Evolutionary conservation across 2,888 invertebrate genomes (phyloP).

Genomic region (Candidula unifasciata): DNA sequence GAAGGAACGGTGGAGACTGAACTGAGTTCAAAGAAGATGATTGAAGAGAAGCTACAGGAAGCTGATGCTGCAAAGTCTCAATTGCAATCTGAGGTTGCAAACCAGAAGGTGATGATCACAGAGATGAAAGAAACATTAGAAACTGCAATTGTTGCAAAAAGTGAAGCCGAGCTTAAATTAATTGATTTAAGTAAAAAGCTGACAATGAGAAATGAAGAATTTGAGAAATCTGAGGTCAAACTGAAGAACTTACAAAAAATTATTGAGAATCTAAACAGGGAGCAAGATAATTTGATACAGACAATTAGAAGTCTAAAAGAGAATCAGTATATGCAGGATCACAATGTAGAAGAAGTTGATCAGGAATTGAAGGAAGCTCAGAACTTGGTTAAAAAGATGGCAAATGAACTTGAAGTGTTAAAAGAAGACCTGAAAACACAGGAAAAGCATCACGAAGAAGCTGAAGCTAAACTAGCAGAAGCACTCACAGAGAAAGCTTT

Average conservation of each 20-base stretch:
- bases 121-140: slow-evolving; percentile 42
- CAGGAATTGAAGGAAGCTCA: neutral
- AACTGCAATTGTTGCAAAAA: neutral
- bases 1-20: neutral
- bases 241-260: neutral
- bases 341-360: neutral
- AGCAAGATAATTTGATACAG: neutral
- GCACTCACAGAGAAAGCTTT: neutral
- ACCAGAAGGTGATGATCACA: slow-evolving; percentile 1
- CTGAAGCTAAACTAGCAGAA: neutral
- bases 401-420: neutral
- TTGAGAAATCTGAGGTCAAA: neutral
- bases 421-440: slow-evolving; percentile 24
- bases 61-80: neutral
- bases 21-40: neutral
- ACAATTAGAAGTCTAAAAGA: neutral
- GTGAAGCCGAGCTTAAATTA: neutral
- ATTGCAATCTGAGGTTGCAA: neutral
- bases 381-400: neutral
- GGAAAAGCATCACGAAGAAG: neutral
- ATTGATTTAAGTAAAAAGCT: neutral
- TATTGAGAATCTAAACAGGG: neutral
- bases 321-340: no score
- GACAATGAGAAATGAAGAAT: neutral
- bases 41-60: slow-evolving; percentile 14